phyloP scores from a whole-genome alignment of 2,888 invertebrate genomes.

The Cartodere bifasciata region DNA sequence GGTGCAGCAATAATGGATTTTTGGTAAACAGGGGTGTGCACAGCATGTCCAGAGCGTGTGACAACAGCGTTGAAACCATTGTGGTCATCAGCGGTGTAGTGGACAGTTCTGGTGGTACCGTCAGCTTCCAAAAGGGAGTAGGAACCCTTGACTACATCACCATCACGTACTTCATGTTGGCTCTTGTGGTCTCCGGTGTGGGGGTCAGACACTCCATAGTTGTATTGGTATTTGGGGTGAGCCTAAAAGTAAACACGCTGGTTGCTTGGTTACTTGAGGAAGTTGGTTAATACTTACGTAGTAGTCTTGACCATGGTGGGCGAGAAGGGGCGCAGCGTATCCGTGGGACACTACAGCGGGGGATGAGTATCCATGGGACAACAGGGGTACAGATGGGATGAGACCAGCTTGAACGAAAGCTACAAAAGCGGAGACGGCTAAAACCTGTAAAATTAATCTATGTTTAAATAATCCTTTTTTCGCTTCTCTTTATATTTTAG shows the following conservation, averaged over 20 bases:
- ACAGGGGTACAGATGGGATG: conserved; percentile 4
- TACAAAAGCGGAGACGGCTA: not conserved
- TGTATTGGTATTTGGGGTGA: conserved; percentile 44
- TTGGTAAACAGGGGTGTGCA: conserved; percentile 29
- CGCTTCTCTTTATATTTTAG: too few species aligned
- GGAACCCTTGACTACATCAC: conserved; percentile 47
- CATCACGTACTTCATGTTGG: conserved; percentile 42
- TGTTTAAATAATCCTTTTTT: too few species aligned
- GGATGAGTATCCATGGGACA: conserved; percentile 2
- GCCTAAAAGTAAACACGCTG: conserved; percentile 26
- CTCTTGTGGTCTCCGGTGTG: conserved; percentile 44
- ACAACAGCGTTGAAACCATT: conserved; percentile 36
- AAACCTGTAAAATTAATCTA: not conserved
- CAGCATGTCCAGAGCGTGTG: conserved; percentile 39
- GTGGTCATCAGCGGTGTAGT: conserved; percentile 45
- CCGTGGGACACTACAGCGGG: conserved; percentile 1
- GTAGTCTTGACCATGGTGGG: not conserved
- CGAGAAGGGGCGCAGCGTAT: not conserved
- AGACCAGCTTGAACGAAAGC: not conserved
- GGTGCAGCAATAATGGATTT: conserved; percentile 2
- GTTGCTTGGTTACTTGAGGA: not conserved
- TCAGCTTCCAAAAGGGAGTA: conserved; percentile 51
- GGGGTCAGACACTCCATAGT: conserved; percentile 42
- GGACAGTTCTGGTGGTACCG: conserved; percentile 49
- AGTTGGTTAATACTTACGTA: not conserved